Base-by-base conservation (phyloP, 2,113 vertebrate genomes). In the Narcine bancroftii region DNA sequence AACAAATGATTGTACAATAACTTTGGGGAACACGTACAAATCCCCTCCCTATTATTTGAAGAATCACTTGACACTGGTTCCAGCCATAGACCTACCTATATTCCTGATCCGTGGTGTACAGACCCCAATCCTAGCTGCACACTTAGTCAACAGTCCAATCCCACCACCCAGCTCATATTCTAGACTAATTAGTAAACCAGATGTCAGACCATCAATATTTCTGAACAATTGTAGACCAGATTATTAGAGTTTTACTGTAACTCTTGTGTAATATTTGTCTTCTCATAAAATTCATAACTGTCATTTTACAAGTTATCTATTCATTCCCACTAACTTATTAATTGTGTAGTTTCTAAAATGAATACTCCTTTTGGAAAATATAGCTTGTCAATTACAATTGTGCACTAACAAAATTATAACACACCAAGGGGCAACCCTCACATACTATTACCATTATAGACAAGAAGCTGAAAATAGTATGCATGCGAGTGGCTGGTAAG, bases 381-480 rank as follows among this genome's bases (percentile, higher is more conserved):
- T 42, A 45, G 45, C 66, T 24, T 33, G 63, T 24, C 39, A 3
- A 33, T 42, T 91, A 26, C 89, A 91, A 91, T 24, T 33, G 65
- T 71, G 39, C 89, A 91, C 17, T 89, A 66, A 91, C 47, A 21
- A 47, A 47, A 65, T 91, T 91, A 91, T 91, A 91, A 91, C 89
- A 91, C 89, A 91, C 89, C 89, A 13, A 69, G 63, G 63, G 39
- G 26, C 3, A 21, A 9, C 89, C 42, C 6, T 60, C 53, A 87
- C 6, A 63, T 9, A 21, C 81, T 87, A 11, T 36, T 56, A 87
- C 33, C 53, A 2, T 60, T n/a, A 6, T 21, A 63, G 19, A 21
- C 6, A 36, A 50, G 5, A 36, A 50, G n/a, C 29, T 85, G 81
- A 85, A 15, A 33, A 19, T 6, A 85, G 50, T 87, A 24, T 36